Evolutionary conservation across 2,113 vertebrate species (phyloP).

Genomic region (Triplophysa siluroides): DNA sequence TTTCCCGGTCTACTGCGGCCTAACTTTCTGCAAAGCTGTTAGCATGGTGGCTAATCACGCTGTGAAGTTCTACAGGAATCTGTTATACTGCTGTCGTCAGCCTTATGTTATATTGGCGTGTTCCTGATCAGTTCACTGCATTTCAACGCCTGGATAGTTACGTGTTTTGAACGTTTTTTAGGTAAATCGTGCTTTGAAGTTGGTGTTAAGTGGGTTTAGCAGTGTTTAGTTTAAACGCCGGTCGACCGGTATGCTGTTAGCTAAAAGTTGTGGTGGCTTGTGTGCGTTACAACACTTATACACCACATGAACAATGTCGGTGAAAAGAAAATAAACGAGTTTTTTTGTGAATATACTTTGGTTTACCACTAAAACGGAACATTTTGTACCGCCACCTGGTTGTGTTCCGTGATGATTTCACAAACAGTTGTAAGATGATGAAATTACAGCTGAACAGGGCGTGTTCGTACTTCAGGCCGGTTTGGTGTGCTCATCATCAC

Average conservation of each 20-base stretch:
- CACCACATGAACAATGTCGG: no score
- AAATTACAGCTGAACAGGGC: conserved; percentile 22
- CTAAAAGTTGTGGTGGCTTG: neutral
- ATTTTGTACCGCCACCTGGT: neutral
- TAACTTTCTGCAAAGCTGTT: conserved; percentile 7
- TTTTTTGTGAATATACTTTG: neutral
- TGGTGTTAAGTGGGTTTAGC: neutral
- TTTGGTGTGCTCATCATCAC: neutral
- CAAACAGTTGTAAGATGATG: neutral
- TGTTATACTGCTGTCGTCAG: neutral
- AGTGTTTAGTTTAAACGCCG: conserved; percentile 30
- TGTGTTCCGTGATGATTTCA: neutral
- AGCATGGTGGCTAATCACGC: conserved; percentile 13
- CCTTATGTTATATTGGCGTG: neutral
- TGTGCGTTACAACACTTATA: no score
- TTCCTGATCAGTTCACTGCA: no score
- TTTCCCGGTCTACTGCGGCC: conserved; percentile 6
- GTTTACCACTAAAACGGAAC: neutral
- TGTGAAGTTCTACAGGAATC: neutral
- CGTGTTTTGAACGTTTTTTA: neutral
- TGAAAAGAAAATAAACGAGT: neutral
- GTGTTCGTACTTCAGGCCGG: neutral
- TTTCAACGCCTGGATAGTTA: no score
- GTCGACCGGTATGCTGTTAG: neutral
- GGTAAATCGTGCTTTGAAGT: neutral